Evolutionary conservation across 2,888 invertebrate genomes (phyloP), one percentile per base, ranked within the genome.

Genomic region (Caenorhabditis uteleia): DNA sequence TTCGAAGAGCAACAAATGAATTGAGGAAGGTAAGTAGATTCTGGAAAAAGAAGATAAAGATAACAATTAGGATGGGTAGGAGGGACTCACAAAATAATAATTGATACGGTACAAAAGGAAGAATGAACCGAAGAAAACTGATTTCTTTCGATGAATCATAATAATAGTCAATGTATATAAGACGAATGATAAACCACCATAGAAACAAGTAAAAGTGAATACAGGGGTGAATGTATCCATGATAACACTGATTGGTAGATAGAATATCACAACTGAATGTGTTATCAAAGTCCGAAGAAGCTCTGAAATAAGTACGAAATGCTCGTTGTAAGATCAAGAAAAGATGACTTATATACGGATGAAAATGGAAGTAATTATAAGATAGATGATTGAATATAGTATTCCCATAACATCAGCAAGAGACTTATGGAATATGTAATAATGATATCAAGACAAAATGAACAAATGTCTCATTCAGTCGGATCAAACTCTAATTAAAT

Each of bases 21-120:
- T 58, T 58, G 10, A 58, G 12, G 21, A 50, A 58, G 14, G 50
- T 51, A 8, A 58, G n/a, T 7, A 47, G 26, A 36, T 58, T 58
- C 58, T 58, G 33, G 21, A 56, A 40, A 7, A 36, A 38, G 10
- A 18, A 33, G 8, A n/a, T 21, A 3, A 31, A 31, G 12, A 18
- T 12, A n/a, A 23, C 14, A 12, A 3, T 46, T 23, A 7, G 21
- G 14, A 16, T 39, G 16, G 16, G 20, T 10, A 20, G 4, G 8
- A n/a, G 14, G n/a, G 21, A 40, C 42, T 33, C 21, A 45, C 45
- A 33, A 45, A 20, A 33, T 21, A 45, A 23, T 20, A 45, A 14
- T 43, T 43, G 3, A 25, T 21, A 21, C 14, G 18, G n/a, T 45
- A 45, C 6, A 45, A 18, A 3, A 33, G 4, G 21, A 45, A 45